These are phyloP conservation scores for Spheniscus mendiculus DNA, from an alignment of 2,113 vertebrate genomes.

Conservation along the genomic window DNA sequence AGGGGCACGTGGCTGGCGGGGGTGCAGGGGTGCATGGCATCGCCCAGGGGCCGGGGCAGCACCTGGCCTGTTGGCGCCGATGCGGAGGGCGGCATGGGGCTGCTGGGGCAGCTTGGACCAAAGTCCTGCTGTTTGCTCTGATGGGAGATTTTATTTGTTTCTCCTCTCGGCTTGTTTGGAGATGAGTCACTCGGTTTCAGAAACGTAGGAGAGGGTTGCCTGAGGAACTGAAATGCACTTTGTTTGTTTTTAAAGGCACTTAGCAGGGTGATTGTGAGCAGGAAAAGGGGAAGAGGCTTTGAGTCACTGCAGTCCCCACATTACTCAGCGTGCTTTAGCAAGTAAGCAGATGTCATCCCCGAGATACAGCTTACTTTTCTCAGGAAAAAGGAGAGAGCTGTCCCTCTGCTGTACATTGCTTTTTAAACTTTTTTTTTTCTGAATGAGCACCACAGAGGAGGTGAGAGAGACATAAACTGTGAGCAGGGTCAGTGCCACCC, in stretches of 20 bases:
- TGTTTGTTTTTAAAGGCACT: conserved; percentile 32
- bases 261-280: conserved; percentile 2
- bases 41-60: not conserved
- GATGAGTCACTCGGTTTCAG: conserved; percentile 13
- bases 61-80: not conserved
- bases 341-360: not conserved
- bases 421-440: not conserved
- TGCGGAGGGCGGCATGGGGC: fast-evolving
- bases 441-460: not conserved
- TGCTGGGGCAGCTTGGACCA: fast-evolving
- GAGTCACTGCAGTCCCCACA: conserved; percentile 11
- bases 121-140: fast-evolving
- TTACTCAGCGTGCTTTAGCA: not conserved
- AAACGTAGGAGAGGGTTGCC: not conserved
- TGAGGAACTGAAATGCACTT: not conserved
- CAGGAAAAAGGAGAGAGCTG: not conserved
- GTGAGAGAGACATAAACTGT: not conserved
- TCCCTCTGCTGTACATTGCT: not conserved
- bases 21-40: not conserved
- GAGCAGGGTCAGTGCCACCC: not conserved
- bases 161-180: not conserved
- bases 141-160: not conserved
- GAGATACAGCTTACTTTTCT: not conserved
- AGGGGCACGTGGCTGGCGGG: fast-evolving
- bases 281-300: conserved; percentile 42